Percentiles rank a stretch among this genome's conserved stretches.
Conservation (phyloP, 2,888 invertebrate species). For the Rotaria socialis region DNA sequence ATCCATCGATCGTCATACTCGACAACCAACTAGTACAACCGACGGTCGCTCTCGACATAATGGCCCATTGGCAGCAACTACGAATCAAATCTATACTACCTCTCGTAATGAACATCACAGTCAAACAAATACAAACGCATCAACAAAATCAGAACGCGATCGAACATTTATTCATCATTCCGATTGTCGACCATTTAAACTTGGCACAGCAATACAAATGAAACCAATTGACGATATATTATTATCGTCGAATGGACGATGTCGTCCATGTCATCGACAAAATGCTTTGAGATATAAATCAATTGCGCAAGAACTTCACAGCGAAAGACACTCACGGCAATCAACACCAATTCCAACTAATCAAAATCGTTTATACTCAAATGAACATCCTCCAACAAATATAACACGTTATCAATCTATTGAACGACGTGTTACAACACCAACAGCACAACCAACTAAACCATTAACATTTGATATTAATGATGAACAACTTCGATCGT, state of each 20-base stretch:
- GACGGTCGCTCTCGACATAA: slow-evolving; percentile 10
- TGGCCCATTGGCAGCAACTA: slow-evolving; percentile 25
- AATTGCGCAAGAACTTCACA: not conserved
- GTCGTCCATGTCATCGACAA: slow-evolving; percentile 33
- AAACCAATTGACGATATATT: not conserved
- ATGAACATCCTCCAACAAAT: not conserved
- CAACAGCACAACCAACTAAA: not conserved
- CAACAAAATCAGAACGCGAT: not conserved
- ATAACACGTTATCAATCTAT: slow-evolving; percentile 34
- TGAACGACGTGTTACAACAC: not conserved
- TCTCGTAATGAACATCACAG: not conserved
- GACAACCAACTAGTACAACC: not conserved
- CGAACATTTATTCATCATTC: slow-evolving; percentile 11
- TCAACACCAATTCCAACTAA: not conserved
- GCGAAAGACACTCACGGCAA: not conserved
- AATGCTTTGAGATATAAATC: slow-evolving; percentile 9
- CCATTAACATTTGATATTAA: not conserved
- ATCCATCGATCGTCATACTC: not conserved
- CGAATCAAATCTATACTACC: slow-evolving; percentile 6
- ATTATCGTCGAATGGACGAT: not conserved
- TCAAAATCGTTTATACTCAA: not conserved
- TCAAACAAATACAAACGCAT: not conserved
- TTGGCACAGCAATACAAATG: not conserved
- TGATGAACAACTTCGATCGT: not conserved
- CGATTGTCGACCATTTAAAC: not conserved